Evolutionary conservation across 2,797 vertebrate genomes (phyloP).

Genomic region (Enteromius afrohamiltoni): DNA sequence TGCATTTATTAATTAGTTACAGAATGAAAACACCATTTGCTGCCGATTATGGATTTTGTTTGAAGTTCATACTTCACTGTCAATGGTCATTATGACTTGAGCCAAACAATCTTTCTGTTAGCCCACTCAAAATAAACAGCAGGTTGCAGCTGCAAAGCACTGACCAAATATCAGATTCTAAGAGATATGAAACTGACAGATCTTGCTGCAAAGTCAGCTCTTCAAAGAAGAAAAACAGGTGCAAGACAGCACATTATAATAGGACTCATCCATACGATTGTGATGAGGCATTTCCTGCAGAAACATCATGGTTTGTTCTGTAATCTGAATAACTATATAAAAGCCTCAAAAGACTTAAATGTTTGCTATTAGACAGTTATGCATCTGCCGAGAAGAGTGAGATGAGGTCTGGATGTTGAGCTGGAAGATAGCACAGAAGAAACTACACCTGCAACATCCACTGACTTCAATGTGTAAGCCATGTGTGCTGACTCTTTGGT

Average conservation of each 20-base stretch:
- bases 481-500: not conserved
- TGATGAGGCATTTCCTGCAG: conserved; percentile 11
- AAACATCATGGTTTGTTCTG: not conserved
- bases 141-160: conserved; percentile 28
- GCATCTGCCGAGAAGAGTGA: not conserved
- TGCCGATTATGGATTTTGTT: not conserved
- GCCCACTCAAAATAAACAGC: conserved; percentile 49
- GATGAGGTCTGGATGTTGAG: not conserved
- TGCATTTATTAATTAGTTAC: not conserved
- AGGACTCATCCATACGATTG: not conserved
- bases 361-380: not conserved
- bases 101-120: conserved; percentile 45
- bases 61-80: conserved; percentile 36
- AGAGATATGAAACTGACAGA: conserved; percentile 37
- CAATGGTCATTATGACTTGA: conserved; percentile 52
- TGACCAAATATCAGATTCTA: conserved; percentile 21
- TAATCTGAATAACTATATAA: not conserved
- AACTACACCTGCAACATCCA: not conserved
- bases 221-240: conserved; percentile 36
- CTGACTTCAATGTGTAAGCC: not conserved
- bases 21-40: not conserved
- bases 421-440: not conserved
- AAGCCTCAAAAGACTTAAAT: not conserved
- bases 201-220: not conserved
- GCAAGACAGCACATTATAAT: conserved; percentile 11